Conservation (phyloP, 2,888 invertebrate genomes). For the Schizaphis graminum region DNA sequence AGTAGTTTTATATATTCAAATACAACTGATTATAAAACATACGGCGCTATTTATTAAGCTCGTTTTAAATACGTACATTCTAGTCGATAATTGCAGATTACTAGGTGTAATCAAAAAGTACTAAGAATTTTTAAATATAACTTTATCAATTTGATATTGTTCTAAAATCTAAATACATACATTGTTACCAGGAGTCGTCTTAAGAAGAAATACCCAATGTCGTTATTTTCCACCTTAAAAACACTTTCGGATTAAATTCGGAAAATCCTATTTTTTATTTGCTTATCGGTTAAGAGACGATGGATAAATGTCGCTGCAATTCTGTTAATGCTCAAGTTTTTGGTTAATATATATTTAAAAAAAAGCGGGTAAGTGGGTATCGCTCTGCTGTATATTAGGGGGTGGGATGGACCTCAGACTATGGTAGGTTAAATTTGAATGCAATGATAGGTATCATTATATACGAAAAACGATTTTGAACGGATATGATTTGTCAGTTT, state of each 20-base stretch:
- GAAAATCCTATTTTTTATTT: neutral
- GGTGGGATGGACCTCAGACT: no score
- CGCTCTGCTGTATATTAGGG: no score
- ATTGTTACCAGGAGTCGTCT: neutral
- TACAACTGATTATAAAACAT: neutral
- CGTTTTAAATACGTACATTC: neutral
- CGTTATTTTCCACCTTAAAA: neutral
- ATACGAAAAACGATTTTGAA: no score
- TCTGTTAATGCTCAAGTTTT: neutral
- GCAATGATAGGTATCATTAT: no score
- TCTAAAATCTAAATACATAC: no score
- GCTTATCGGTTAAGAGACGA: neutral
- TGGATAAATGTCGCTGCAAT: neutral
- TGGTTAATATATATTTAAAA: neutral
- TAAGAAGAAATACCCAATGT: neutral
- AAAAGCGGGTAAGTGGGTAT: no score
- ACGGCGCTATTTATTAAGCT: neutral
- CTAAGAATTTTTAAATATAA: neutral
- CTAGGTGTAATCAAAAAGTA: neutral
- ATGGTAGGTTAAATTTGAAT: no score
- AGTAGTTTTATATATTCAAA: neutral
- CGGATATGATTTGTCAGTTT: no score
- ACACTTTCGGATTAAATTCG: neutral
- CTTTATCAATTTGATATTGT: neutral
- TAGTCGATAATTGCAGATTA: neutral